Evolutionary conservation across 23 tunicate species (phyloP).

Genomic region (Diplosoma virens): DNA sequence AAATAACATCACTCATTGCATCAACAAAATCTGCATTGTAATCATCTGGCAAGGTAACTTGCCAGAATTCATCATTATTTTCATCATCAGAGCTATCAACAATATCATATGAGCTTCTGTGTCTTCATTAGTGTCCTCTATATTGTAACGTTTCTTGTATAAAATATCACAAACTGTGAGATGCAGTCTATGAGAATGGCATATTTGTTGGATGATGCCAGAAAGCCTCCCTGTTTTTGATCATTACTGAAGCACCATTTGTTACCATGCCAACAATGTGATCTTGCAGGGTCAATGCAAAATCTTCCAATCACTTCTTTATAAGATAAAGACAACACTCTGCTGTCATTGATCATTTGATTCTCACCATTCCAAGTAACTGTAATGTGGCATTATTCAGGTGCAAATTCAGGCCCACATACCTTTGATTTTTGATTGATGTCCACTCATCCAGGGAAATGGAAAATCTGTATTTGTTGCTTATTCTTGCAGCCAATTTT

Average conservation of each 20-base stretch:
- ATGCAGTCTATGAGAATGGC: constrained; percentile 17
- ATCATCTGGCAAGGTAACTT: constrained; percentile 16
- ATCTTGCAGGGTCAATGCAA: constrained; percentile 3
- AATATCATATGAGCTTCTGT: not conserved
- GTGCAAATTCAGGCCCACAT: constrained; percentile 15
- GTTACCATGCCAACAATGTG: constrained; percentile 20
- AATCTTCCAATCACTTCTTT: constrained; percentile 15
- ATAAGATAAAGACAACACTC: constrained; percentile 5
- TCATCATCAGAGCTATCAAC: constrained; percentile 10
- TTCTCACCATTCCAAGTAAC: constrained; percentile 16
- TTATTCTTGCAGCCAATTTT: constrained; percentile 28
- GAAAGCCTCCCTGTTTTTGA: constrained; percentile 9
- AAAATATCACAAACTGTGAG: too few relatives aligned
- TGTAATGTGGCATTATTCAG: constrained; percentile 9
- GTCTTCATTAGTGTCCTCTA: constrained; percentile 5
- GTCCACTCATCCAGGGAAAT: constrained; percentile 17
- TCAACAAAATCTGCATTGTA: constrained; percentile 18
- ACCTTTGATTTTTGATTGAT: constrained; percentile 15
- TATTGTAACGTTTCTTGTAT: constrained; percentile 11
- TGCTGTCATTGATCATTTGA: constrained; percentile 6
- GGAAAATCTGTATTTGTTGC: constrained; percentile 11
- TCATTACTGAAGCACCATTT: constrained; percentile 8
- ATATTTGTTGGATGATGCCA: constrained; percentile 6
- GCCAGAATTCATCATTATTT: constrained; percentile 11
- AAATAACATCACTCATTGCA: constrained; percentile 2